Evolutionary conservation across 2,888 invertebrate species (phyloP).

Genomic region (Limnephilus marmoratus): DNA sequence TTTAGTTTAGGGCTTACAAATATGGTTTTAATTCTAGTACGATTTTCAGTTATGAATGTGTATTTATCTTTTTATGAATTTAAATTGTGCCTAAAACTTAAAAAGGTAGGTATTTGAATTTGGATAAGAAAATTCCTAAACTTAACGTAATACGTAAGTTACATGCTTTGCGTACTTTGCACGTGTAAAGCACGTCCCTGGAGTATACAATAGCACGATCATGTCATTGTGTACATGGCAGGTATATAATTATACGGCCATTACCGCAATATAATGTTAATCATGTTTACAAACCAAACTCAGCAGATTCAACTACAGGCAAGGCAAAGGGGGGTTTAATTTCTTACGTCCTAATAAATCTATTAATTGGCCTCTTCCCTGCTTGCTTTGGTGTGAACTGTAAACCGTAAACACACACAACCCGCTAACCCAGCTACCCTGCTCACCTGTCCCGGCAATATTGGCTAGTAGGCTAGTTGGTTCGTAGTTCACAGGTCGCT

Average conservation of each 20-base stretch:
- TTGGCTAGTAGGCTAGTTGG: background rate
- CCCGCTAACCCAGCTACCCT: background rate
- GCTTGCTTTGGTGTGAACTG: background rate
- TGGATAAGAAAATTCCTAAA: no score
- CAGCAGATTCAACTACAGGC: background rate
- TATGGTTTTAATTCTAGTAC: no score
- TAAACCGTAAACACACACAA: background rate
- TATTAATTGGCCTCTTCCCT: background rate
- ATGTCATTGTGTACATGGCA: background rate
- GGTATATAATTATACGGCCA: background rate
- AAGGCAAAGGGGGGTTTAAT: background rate
- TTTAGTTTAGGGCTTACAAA: no score
- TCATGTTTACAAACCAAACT: background rate
- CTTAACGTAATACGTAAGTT: no score
- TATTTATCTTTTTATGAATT: no score
- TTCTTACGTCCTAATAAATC: background rate
- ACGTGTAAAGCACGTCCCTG: background rate
- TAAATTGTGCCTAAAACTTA: no score
- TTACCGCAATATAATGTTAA: constrained; percentile 2
- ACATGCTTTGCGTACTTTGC: background rate
- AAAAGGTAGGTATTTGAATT: no score
- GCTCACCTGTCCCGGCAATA: background rate
- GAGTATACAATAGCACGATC: background rate
- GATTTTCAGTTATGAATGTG: no score
- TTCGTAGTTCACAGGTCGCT: background rate